Evolutionary conservation across 2,888 invertebrate genomes (phyloP).

Genomic region (Brachypalpus laphriformis): DNA sequence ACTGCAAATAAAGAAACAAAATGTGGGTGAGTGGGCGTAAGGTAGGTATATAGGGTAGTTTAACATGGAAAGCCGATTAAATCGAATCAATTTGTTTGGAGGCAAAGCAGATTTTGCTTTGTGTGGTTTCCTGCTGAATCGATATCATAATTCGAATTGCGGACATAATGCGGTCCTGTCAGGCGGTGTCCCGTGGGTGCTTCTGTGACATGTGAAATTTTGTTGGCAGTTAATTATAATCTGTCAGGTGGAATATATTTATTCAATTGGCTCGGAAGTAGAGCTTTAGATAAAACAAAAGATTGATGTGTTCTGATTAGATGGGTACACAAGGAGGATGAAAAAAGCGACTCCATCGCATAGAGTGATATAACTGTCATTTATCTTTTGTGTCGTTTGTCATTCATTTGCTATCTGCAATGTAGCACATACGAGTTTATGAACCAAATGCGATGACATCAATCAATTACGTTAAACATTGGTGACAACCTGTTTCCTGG

Average conservation of each 20-base stretch:
- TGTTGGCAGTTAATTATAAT: constrained; percentile 30
- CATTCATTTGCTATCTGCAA: background rate
- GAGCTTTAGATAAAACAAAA: background rate
- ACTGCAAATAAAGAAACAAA: constrained; percentile 83
- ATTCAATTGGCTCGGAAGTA: background rate
- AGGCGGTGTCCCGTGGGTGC: background rate
- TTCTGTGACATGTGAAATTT: constrained; percentile 1
- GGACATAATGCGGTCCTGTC: background rate
- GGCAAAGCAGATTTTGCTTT: background rate
- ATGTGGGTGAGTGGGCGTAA: background rate
- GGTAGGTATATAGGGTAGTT: too few relatives aligned
- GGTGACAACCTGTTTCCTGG: constrained; percentile 7
- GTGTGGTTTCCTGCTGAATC: background rate
- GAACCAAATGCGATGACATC: constrained; percentile 3
- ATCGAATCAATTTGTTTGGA: background rate
- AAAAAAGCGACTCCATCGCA: background rate
- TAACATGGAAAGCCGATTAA: background rate
- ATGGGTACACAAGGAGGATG: background rate
- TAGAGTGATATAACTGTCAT: constrained; percentile 10
- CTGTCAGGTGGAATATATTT: constrained; percentile 14
- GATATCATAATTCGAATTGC: background rate
- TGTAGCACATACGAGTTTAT: background rate
- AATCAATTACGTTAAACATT: constrained; percentile 37
- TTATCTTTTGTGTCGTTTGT: constrained; percentile 25
- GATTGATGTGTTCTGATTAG: constrained; percentile 8